Base-by-base conservation (phyloP, 1,140 invertebrate species). In the Asbolus verrucosus region DNA sequence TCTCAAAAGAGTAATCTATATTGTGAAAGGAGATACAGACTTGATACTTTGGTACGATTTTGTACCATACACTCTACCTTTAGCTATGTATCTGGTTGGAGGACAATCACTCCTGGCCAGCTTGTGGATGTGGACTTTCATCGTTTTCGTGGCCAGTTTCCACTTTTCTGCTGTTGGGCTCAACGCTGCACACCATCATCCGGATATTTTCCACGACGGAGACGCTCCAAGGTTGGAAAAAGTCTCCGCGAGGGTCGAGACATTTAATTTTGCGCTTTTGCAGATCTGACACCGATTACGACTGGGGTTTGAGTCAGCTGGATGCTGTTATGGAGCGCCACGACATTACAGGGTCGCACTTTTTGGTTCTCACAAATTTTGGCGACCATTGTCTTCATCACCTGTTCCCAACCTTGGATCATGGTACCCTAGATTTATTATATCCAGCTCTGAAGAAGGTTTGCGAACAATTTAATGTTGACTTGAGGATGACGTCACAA, bases 361-460 rank as follows among this genome's bases (percentile, higher is more conserved):
- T 92, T 73, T 80, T 92, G 24, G 86, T 87, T 0, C 73, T 94
- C 18, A 90, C 88, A 0, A 85, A 87, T 69, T 95, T 92, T 72
- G 93, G 93, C 5, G 88, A 91, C 30, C 94, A 95, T 78, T 82
- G 83, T 0, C 81, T 94, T 0, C 93, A 95, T 78, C 93, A 95
- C 83, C 81, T 95, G 0, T 88, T 95, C 72, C 93, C 93, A 0
- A 92, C 92, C 0, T 75, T 95, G 9, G 93, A 94, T 77, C 92
- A 94, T 74, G 87, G 85, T 0, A 86, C 89, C 46, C 80, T 95
- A 14, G 82, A 85, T 1, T 79, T 87, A n/a, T 82, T 94, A 6
- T 84, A 89, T 73, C 87, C 88, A 0, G 80, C 88, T 6, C 87
- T 93, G 21, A 73, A 88, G 9, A 78, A 92, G 73, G 90, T 89